A percentile compares a stretch with the other conserved stretches of the same genome.
Conservation (phyloP, 2,797 vertebrate species). For the Chloroceryle inda region DNA sequence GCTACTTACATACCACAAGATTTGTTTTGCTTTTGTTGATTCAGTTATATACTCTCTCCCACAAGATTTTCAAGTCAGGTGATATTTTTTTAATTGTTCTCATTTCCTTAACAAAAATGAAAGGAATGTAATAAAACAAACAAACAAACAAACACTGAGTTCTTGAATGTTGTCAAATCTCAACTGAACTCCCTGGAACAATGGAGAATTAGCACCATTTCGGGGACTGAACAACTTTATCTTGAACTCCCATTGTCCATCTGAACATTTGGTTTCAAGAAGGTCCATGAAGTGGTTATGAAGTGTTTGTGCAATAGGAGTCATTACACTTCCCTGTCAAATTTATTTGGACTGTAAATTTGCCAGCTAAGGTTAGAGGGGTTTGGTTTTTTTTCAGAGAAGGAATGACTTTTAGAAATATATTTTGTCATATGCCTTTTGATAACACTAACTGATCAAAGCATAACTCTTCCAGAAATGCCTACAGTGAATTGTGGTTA, state of each 20-base stretch:
- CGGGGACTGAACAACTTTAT: background rate
- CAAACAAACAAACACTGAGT: background rate
- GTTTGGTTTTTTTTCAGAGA: background rate
- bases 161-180: background rate
- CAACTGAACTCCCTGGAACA: background rate
- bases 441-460: background rate
- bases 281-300: background rate
- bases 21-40: background rate
- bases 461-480: background rate
- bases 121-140: background rate
- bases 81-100: background rate
- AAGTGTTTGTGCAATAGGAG: background rate
- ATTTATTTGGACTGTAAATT: background rate
- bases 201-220: background rate
- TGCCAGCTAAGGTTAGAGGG: background rate
- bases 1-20: no score
- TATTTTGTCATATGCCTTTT: background rate
- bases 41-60: background rate
- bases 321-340: background rate
- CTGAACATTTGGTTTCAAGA: background rate
- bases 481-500: background rate
- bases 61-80: background rate
- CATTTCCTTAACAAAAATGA: background rate
- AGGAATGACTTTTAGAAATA: background rate
- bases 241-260: background rate